Conservation (phyloP, 2,113 vertebrate genomes). For the Tiliqua scincoides region DNA sequence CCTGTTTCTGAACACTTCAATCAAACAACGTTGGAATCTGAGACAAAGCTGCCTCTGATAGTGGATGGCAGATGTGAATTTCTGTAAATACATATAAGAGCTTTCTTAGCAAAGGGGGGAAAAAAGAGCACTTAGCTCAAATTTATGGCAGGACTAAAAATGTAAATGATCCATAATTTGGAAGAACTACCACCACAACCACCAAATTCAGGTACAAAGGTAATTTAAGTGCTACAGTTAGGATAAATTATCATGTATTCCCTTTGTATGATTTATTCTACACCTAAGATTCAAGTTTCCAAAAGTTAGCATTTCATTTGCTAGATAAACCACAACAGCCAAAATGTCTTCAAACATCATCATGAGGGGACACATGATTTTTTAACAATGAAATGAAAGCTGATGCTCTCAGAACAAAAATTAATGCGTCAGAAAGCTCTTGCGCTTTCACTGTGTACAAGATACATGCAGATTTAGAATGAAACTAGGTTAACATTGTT, state of each 20-base stretch:
- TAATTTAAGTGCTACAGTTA: background rate
- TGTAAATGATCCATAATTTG: constrained; percentile 30
- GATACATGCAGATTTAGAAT: background rate
- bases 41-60: constrained; percentile 18
- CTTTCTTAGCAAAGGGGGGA: constrained; percentile 16
- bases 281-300: background rate
- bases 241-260: background rate
- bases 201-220: background rate
- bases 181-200: constrained; percentile 7
- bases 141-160: background rate
- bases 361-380: background rate
- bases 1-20: constrained; percentile 35
- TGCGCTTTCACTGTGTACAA: background rate
- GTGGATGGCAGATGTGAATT: constrained; percentile 36
- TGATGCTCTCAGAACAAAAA: background rate
- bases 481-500: too few species aligned
- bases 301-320: background rate
- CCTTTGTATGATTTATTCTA: background rate
- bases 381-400: background rate
- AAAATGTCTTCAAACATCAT: background rate
- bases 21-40: constrained; percentile 3
- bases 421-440: background rate
- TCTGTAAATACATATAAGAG: background rate
- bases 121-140: constrained; percentile 7
- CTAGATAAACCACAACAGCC: background rate